Conservation (phyloP, 1,140 invertebrate genomes). For the Atta cephalotes region DNA sequence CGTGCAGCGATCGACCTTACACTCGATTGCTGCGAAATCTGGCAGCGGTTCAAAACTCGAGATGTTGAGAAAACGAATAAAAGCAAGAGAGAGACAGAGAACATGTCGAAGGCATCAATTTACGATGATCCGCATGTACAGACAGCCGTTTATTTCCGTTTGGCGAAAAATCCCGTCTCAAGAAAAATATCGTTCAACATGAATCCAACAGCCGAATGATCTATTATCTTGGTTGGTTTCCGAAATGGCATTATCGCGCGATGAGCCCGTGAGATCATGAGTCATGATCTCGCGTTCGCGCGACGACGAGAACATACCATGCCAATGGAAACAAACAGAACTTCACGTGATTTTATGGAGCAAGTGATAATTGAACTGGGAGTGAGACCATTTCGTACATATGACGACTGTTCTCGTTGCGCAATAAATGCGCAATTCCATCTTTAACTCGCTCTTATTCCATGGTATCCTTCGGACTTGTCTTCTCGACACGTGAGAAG, state of each 20-base stretch:
- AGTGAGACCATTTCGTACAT: conserved; percentile 10
- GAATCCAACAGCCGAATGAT: neutral
- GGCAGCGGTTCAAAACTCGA: conserved; percentile 40
- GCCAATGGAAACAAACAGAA: conserved; percentile 28
- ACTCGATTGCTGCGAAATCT: conserved; percentile 16
- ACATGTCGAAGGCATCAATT: conserved; percentile 26
- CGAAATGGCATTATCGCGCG: conserved; percentile 18
- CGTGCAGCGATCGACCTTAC: conserved; percentile 35
- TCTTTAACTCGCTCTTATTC: conserved; percentile 25
- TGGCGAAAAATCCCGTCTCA: neutral
- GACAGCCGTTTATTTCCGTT: conserved; percentile 57
- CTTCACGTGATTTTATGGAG: conserved; percentile 4
- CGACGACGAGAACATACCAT: neutral
- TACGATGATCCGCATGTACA: neutral
- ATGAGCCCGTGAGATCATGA: neutral
- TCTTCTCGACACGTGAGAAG: neutral
- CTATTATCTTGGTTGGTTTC: neutral
- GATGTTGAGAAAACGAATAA: neutral
- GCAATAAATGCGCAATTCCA: conserved; percentile 31
- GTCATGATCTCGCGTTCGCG: conserved; percentile 8
- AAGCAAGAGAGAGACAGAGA: neutral
- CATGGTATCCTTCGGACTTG: neutral
- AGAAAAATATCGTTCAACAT: neutral
- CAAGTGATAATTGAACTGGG: conserved; percentile 32
- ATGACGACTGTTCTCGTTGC: conserved; percentile 2